These are phyloP conservation scores for Eledone cirrhosa DNA, from an alignment of 2,888 invertebrate species.

Conservation along the genomic window DNA sequence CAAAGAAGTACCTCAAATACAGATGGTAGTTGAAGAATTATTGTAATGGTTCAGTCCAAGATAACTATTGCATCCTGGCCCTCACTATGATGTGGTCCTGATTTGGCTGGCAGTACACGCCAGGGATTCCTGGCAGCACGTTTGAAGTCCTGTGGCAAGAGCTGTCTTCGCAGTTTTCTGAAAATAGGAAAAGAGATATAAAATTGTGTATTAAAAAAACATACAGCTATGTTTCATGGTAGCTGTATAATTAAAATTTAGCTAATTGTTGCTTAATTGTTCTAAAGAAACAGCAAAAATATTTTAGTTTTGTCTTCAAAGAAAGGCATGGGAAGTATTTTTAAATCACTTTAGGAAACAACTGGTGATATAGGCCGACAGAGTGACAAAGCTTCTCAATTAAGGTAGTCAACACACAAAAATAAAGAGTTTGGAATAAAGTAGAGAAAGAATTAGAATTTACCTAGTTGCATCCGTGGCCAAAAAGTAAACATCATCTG, in stretches of 20 bases:
- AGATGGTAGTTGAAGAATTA: conserved; percentile 20
- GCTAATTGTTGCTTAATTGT: too few species aligned
- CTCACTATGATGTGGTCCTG: conserved; percentile 31
- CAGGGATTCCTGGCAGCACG: conserved; percentile 88
- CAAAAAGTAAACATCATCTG: conserved; percentile 95
- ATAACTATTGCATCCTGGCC: conserved; percentile 28
- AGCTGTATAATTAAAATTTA: too few species aligned
- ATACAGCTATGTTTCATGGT: too few species aligned
- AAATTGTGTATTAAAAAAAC: neutral
- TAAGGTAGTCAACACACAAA: too few species aligned
- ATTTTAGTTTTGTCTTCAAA: too few species aligned
- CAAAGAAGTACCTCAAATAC: conserved; percentile 17
- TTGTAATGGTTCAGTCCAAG: conserved; percentile 26
- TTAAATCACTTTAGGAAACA: too few species aligned
- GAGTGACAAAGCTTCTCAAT: too few species aligned
- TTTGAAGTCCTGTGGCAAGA: conserved; percentile 81
- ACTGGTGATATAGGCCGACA: too few species aligned
- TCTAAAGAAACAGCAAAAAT: too few species aligned
- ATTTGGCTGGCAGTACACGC: conserved; percentile 51
- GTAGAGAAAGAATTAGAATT: conserved; percentile 58
- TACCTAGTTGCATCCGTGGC: conserved; percentile 91
- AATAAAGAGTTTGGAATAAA: neutral
- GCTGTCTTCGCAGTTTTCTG: conserved; percentile 84
- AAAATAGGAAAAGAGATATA: conserved; percentile 41
- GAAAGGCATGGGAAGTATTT: too few species aligned